Conservation (phyloP, 2,113 vertebrate species). For the Chaetodon auriga region DNA sequence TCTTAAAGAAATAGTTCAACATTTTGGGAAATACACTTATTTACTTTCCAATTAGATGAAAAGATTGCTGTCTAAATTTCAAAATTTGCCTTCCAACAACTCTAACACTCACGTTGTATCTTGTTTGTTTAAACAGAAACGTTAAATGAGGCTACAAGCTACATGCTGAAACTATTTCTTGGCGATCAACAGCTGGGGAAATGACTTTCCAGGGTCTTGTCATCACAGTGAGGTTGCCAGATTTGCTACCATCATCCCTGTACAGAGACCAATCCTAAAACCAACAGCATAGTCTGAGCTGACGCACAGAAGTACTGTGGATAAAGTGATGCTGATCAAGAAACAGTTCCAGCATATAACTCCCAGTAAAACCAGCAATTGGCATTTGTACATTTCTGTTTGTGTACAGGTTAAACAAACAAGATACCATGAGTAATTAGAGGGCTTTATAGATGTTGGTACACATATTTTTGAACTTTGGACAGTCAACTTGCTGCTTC, state of each 20-base stretch:
- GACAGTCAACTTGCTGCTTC: neutral
- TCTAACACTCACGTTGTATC: neutral
- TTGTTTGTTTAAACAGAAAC: neutral
- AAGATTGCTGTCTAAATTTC: neutral
- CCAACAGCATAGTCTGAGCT: neutral
- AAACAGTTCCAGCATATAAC: neutral
- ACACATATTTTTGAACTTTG: neutral
- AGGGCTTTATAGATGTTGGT: neutral
- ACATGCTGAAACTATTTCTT: neutral
- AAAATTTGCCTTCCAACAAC: neutral
- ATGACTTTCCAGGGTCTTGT: neutral
- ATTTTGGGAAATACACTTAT: conserved; percentile 1
- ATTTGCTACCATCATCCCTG: neutral
- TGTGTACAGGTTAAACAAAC: too few relatives aligned
- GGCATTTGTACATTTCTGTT: too few relatives aligned
- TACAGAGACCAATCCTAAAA: neutral
- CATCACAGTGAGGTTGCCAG: neutral
- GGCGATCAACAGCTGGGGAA: neutral
- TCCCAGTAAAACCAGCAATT: neutral
- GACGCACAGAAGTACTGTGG: neutral
- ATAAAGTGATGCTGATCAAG: neutral
- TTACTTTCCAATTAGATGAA: neutral
- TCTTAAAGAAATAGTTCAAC: conserved; percentile 9
- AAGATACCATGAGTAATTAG: neutral
- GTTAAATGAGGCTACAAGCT: neutral